A percentile compares a stretch with the other conserved stretches of the same genome.
These are phyloP conservation scores for Peromyscus aztecus DNA, from an alignment of 2,797 vertebrate species.

Conservation along the genomic window DNA sequence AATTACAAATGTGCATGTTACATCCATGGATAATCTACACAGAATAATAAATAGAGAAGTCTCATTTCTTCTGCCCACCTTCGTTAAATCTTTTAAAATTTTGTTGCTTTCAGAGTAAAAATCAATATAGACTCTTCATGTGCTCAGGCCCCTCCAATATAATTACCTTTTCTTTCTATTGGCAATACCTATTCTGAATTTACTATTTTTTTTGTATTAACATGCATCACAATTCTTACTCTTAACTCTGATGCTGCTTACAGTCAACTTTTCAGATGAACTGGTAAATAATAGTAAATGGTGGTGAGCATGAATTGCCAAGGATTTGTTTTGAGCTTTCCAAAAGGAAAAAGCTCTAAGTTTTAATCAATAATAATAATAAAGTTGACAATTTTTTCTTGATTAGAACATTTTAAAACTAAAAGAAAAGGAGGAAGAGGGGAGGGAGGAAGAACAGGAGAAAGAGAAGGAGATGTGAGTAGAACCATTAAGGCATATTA, in stretches of 20 bases:
- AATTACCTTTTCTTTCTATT: background rate
- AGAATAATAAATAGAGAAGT: background rate
- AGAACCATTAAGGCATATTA: background rate
- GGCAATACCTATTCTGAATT: constrained; percentile 10
- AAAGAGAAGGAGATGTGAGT: fast-evolving
- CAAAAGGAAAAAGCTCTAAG: background rate
- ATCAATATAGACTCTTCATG: background rate
- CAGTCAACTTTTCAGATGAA: constrained; percentile 5
- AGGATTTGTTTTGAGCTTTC: constrained; percentile 11
- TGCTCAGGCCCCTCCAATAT: background rate
- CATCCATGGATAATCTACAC: background rate
- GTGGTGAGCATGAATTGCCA: background rate
- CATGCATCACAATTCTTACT: background rate
- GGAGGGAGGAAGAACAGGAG: background rate
- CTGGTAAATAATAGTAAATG: background rate
- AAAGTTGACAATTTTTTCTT: background rate
- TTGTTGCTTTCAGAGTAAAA: background rate
- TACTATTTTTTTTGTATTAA: background rate
- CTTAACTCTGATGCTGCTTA: background rate
- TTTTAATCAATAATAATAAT: background rate
- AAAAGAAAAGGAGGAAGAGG: background rate
- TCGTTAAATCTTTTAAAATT: background rate
- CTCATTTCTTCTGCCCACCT: background rate
- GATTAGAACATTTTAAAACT: background rate
- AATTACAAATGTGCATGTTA: background rate